Evolutionary conservation across 2,888 invertebrate genomes (phyloP), one percentile per base, ranked within the genome.

Genomic region (Volucella inanis): DNA sequence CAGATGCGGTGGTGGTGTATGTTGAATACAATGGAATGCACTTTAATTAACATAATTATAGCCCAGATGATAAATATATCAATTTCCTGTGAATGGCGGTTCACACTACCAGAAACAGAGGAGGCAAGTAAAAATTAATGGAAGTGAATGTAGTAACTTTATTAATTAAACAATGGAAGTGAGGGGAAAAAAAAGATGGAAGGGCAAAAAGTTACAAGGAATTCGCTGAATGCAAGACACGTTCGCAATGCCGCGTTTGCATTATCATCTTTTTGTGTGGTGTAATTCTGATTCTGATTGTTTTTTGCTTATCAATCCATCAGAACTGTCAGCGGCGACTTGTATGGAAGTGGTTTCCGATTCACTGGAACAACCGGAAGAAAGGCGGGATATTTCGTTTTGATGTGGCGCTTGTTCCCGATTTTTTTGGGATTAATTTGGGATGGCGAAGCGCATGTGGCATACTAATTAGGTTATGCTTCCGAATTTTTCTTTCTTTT

Each of bases 21-120:
- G 50, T 61, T 52, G 45, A 31, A 50, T 49, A 15, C 18, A 38
- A 77, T 61, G 76, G 54, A 52, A 80, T 76, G 71, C 75, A 84
- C 70, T 80, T 76, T 70, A 84, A 80, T 84, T 79, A 80, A 80
- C 84, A 84, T 84, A 80, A 80, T 75, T 79, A 50, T 55, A 50
- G 57, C 61, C 59, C 45, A 70, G 62, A 43, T 68, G 12, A 64
- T 68, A 65, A 79, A 70, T 71, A 84, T 75, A 79, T 74, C 65
- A 71, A 80, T 80, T 84, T 84, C 84, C 84, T 84, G 84, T 67
- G 64, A 72, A 22, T 22, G 22, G 2, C 47, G 71, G 65, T 59
- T 72, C 68, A 64, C n/a, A 65, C 61, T 64, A 65, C 11, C 18
- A 18, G 18, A 18, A 18, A 2, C 50, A 52, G 62, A 50, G 45